Evolutionary conservation across 2,113 vertebrate genomes (phyloP).

Genomic region (Cranoglanis bouderius): DNA sequence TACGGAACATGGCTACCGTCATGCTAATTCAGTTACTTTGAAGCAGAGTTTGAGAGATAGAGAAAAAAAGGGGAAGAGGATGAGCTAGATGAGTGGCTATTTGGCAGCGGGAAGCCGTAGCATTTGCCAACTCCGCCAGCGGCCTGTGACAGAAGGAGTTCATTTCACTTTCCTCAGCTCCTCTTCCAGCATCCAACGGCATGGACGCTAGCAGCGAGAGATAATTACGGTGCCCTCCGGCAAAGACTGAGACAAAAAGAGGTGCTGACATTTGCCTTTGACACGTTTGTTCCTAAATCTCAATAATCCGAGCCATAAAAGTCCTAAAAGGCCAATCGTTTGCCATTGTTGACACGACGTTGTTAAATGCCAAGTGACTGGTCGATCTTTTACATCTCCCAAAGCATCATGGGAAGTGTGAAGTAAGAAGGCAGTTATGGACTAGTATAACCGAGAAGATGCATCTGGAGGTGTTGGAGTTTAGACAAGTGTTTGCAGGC

Average conservation of each 20-base stretch:
- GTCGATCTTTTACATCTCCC: background rate
- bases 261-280: constrained; percentile 37
- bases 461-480: background rate
- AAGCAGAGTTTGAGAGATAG: background rate
- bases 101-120: constrained; percentile 16
- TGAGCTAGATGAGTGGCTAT: constrained; percentile 31
- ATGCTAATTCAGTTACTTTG: background rate
- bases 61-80: background rate
- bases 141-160: constrained; percentile 41
- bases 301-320: constrained; percentile 1
- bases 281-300: constrained; percentile 15
- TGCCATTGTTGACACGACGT: background rate
- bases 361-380: constrained; percentile 21
- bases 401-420: background rate
- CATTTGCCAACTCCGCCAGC: constrained; percentile 36
- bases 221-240: constrained; percentile 45
- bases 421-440: background rate
- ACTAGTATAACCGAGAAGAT: background rate
- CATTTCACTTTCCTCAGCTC: constrained; percentile 28
- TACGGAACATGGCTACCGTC: background rate
- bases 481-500: background rate
- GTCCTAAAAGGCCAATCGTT: constrained; percentile 30
- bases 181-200: constrained; percentile 29
- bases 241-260: constrained; percentile 13
- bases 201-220: constrained; percentile 30